Percentiles rank a stretch among this genome's conserved stretches.
Conservation (phyloP, 2,797 vertebrate species). For the Pyrocephalus nanus region DNA sequence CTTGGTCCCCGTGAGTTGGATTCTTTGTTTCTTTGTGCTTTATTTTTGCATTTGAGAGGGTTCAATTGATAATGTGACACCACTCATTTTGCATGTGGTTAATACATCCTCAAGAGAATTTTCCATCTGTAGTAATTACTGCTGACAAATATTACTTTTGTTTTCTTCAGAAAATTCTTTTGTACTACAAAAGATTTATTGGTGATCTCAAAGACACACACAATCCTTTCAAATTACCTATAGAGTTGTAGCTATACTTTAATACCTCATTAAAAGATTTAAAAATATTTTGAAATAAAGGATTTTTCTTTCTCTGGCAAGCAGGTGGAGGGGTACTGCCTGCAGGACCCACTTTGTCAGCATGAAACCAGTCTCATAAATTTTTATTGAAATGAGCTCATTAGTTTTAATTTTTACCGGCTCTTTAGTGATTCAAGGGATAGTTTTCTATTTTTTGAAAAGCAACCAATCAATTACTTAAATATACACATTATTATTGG, state of each 20-base stretch:
- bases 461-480: neutral
- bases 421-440: constrained; percentile 13
- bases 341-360: constrained; percentile 53
- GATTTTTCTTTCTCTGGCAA: constrained; percentile 5
- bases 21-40: neutral
- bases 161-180: neutral
- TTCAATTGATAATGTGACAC: neutral
- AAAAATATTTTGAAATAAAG: constrained; percentile 21
- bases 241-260: neutral
- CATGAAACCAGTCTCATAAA: constrained; percentile 68
- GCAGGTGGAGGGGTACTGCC: constrained; percentile 46
- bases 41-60: neutral
- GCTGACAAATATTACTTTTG: neutral
- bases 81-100: neutral
- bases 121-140: neutral
- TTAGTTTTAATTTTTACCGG: constrained; percentile 66
- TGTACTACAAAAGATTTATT: neutral
- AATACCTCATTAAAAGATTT: constrained; percentile 25
- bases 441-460: neutral
- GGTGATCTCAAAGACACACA: neutral
- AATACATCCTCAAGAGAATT: neutral
- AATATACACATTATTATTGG: neutral
- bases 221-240: neutral
- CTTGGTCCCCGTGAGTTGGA: neutral
- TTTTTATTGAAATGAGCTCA: constrained; percentile 73